Base-by-base conservation (phyloP, 92 coral and sea anemone genomes). In the Isaurus tuberculatus region DNA sequence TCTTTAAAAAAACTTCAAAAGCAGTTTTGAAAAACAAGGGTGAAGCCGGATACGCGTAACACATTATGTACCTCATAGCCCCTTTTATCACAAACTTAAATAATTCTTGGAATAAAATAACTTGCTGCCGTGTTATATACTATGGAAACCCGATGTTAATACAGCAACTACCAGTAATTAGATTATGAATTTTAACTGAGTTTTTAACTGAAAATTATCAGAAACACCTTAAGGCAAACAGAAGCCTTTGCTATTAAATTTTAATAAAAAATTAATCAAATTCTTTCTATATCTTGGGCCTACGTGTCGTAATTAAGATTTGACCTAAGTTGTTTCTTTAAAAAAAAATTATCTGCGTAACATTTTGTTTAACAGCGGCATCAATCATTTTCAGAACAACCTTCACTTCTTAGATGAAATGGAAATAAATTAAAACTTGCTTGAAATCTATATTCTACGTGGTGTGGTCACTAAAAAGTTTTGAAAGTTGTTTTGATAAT, bases 211-310 rank as follows among this genome's bases (percentile, higher is more conserved):
- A 51, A 55, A 75, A 75, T 77, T 57, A 77, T 77, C 70, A 28
- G 69, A 44, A 32, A 69, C 3, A 55, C 69, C 64, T 77, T 31
- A 20, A 77, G 53, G 82, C 70, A 77, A 77, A 77, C 19, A 26
- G 33, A 57, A 33, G 33, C 10, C 70, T 9, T 17, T 32, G 29
- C 13, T 51, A 77, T 77, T 77, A 57, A 77, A 31, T 34, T 57
- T 77, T 77, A 61, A 77, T 55, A 32, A 32, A 77, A 77, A 77
- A 77, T 34, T 77, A 77, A 57, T 77, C 70, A 25, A 77, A 19
- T 28, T 77, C 34, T 75, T 77, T 77, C 25, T 51, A 27, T 77
- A 13, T 33, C 28, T 36, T 25, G 70, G 20, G 82, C 82, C 70
- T 69, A 33, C 82, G 51, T 58, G 57, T 75, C 23, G 32, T 77